phyloP scores from a whole-genome alignment of 2,888 invertebrate genomes.

The Camptogramma bilineatum region DNA sequence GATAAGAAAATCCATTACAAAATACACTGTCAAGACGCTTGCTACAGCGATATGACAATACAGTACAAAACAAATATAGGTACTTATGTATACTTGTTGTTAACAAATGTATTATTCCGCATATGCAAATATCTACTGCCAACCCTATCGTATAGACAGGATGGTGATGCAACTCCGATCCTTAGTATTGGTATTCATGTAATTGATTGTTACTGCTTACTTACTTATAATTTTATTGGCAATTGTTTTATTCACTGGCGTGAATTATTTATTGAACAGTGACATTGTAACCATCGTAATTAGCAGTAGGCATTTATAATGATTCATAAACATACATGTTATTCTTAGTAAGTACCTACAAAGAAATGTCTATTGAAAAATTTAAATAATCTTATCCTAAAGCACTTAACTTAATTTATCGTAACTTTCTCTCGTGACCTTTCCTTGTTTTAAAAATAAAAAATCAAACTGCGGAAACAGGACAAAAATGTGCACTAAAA shows the following conservation, averaged over 20 bases:
- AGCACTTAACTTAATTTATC: constrained; percentile 24
- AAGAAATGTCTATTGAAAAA: constrained; percentile 3
- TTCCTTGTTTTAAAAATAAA: constrained; percentile 33
- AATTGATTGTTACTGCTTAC: constrained; percentile 37
- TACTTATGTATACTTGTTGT: too few relatives aligned
- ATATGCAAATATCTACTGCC: background rate
- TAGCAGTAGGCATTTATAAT: background rate
- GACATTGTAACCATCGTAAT: background rate
- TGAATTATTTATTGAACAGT: constrained; percentile 20
- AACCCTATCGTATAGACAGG: constrained; percentile 16
- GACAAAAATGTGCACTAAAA: constrained; percentile 19
- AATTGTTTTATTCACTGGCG: constrained; percentile 27
- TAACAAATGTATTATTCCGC: too few relatives aligned
- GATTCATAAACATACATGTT: background rate
- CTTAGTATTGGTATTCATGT: constrained; percentile 34
- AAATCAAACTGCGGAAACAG: constrained; percentile 28
- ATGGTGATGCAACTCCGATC: constrained; percentile 31
- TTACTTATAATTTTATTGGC: constrained; percentile 27
- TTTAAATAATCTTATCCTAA: constrained; percentile 20
- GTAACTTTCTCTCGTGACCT: constrained; percentile 35
- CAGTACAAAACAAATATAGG: too few relatives aligned
- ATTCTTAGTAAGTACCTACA: too few relatives aligned
- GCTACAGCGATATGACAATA: too few relatives aligned
- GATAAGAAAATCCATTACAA: too few relatives aligned
- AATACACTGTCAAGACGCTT: too few relatives aligned